These are phyloP conservation scores for Blennius ocellaris DNA, from an alignment of 2,113 vertebrate species.

Conservation along the genomic window DNA sequence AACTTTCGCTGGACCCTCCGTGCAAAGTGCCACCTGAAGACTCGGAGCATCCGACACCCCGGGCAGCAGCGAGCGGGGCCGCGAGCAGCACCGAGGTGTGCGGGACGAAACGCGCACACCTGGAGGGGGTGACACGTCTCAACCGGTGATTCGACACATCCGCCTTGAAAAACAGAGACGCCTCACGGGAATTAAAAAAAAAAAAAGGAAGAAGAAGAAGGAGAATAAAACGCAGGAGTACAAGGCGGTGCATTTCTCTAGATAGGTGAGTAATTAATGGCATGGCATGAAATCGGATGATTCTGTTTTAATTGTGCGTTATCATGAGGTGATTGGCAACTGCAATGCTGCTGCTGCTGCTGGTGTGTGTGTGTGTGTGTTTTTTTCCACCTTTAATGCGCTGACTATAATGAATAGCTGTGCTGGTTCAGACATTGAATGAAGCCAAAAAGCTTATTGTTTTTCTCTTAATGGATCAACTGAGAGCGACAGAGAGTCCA, in stretches of 20 bases:
- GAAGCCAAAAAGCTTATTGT: slow-evolving; percentile 30
- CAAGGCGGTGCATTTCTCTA: slow-evolving; percentile 44
- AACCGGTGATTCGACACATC: slow-evolving; percentile 11
- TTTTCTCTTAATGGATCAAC: not conserved
- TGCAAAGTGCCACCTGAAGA: slow-evolving; percentile 57
- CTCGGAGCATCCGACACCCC: not conserved
- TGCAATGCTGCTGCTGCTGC: not conserved
- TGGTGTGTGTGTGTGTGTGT: slow-evolving; percentile 23
- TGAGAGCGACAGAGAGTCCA: not conserved
- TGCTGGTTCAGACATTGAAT: slow-evolving; percentile 44
- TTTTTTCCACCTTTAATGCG: slow-evolving; percentile 24
- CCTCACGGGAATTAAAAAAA: slow-evolving; percentile 33
- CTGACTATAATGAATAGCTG: slow-evolving; percentile 37
- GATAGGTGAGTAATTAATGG: slow-evolving; percentile 62
- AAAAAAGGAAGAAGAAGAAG: too few species aligned
- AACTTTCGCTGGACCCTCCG: slow-evolving; percentile 78
- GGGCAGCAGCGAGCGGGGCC: not conserved
- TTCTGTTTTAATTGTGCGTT: not conserved
- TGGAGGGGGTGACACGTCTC: not conserved
- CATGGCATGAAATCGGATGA: not conserved
- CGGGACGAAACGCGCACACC: too few species aligned
- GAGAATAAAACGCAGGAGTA: slow-evolving; percentile 16
- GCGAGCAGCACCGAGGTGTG: too few species aligned
- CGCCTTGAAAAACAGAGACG: slow-evolving; percentile 14
- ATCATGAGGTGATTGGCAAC: not conserved